Base-by-base conservation (phyloP, 2,113 vertebrate genomes). In the Cyprinus carpio region DNA sequence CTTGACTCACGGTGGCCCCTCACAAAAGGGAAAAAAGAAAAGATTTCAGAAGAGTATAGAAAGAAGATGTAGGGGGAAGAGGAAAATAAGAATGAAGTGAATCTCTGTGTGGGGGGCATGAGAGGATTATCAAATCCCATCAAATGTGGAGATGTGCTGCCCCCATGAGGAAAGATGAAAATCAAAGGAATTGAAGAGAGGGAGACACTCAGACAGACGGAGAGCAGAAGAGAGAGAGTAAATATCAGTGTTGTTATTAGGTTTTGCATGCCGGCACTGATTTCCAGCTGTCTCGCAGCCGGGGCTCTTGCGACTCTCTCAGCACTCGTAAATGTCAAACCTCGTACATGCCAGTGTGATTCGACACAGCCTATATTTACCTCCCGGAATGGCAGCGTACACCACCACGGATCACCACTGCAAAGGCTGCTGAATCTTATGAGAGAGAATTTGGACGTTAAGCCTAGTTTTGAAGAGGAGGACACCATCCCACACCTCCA, bases 131-230 rank as follows among this genome's bases (percentile, higher is more conserved):
- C 51, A 9, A 15, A 34, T 82, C 37, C 4, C 31, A 49, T 87
- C 49, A 85, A 87, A 69, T 62, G 75, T 92, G 90, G 93, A 93
- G 91, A 89, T 82, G 89, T 90, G 89, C 89, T 94, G 93, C 93
- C 94, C 92, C 89, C 94, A 25, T 89, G 91, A 92, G 93, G 92
- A 25, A n/a, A 54, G 3, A 37, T 20, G 23, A n/a, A 81, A 81
- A 81, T 65, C 58, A 81, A 64, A 65, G 58, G 2, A 27, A 69
- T 69, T 2, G 1, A 34, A 46, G 34, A 64, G 6, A 49, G 29
- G 29, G 27, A 34, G 75, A 71, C 20, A 5, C 29, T 49, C 56
- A 37, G 46, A 29, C 29, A 20, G 60, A 49, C 12, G 31, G 5
- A 85, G 34, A 71, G 72, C 23, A 9, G 69, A 43, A n/a, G 56